Evolutionary conservation across 2,888 invertebrate species (phyloP), one percentile per base, ranked within the genome.

Genomic region (Brachylomia viminalis): DNA sequence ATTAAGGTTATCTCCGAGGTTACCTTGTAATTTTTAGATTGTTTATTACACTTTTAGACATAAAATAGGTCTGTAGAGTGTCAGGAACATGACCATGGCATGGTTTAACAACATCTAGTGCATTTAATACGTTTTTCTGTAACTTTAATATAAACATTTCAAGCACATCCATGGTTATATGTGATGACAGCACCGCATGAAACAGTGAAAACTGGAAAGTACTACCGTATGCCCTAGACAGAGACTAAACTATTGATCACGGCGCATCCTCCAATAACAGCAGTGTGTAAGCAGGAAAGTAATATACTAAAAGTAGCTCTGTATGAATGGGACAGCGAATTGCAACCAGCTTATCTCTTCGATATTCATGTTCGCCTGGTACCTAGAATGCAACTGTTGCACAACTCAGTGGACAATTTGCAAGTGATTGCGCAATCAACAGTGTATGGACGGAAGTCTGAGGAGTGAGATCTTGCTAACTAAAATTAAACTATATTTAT

Each of bases 331-430:
- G 83, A 78, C 49, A 66, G 27, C 65, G 56, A 33, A 83, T 49
- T 83, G 79, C 80, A 80, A 6, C 33, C 49, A 11, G 49, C 27
- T 65, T 82, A 78, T 33, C 72, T 80, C 78, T 67, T 80, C 23
- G 27, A 27, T 33, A 23, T n/a, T 79, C 17, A 66, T 80, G 79
- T 65, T 56, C 56, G 54, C 80, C 80, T 80, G 65, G 80, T 80
- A 80, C 79, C n/a, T 52, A 8, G 52, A 10, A 67, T 80, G 80
- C 80, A 83, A 58, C 4, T 23, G n/a, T 52, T 80, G 80, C 83
- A 72, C 83, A 72, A 49, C 59, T 61, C n/a, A 6, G n/a, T n/a
- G 61, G 8, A 13, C 8, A 66, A 17, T n/a, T 52, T 58, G 83
- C 79, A 71, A 56, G n/a, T 27, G 15, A 4, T 15, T 47, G 30